Percentiles rank a stretch among this genome's conserved stretches.
phyloP scores from a whole-genome alignment of 1,140 invertebrate species.

The Sipha flava region DNA sequence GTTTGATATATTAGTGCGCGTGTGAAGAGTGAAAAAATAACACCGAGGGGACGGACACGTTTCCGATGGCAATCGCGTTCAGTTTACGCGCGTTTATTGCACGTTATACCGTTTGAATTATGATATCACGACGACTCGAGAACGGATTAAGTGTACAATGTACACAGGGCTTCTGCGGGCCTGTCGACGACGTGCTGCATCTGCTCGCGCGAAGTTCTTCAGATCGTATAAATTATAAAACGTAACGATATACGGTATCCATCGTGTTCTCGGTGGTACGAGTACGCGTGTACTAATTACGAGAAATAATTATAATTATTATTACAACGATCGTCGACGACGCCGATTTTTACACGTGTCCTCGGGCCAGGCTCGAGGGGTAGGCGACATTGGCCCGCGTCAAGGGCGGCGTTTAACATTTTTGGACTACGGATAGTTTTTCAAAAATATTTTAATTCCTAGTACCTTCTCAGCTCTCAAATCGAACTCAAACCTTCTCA shows the following conservation, averaged over 20 bases:
- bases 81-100: neutral
- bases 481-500: too few species aligned
- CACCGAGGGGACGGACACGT: neutral
- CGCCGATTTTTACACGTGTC: too few species aligned
- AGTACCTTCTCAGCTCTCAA: too few species aligned
- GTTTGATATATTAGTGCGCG: neutral
- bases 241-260: too few species aligned
- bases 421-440: too few species aligned
- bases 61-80: neutral
- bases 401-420: neutral
- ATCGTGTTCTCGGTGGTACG: too few species aligned
- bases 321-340: too few species aligned
- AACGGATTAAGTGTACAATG: conserved; percentile 21
- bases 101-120: conserved; percentile 4
- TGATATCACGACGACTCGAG: conserved; percentile 9
- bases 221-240: conserved; percentile 25
- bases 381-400: neutral
- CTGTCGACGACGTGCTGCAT: neutral
- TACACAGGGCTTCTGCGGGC: neutral
- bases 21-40: neutral
- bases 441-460: too few species aligned
- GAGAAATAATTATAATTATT: too few species aligned
- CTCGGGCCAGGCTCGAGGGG: too few species aligned
- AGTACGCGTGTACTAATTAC: too few species aligned
- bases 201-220: neutral